These are phyloP conservation scores for Chaenocephalus aceratus DNA, from an alignment of 2,113 vertebrate species.

Conservation along the genomic window DNA sequence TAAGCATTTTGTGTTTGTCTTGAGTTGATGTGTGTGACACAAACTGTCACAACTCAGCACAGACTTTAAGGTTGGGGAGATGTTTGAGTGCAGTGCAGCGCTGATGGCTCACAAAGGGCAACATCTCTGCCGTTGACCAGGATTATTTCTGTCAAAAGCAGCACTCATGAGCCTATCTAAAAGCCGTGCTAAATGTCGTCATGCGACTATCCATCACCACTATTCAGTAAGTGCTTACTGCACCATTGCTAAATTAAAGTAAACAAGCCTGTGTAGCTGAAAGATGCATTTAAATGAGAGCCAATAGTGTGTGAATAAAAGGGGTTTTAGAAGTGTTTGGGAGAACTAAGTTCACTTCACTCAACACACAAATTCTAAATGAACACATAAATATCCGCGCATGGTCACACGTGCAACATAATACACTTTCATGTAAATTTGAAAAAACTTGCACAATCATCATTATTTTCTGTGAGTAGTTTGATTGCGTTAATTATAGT, in stretches of 20 bases:
- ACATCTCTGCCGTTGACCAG: conserved; percentile 63
- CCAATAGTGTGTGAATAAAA: conserved; percentile 47
- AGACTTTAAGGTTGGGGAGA: conserved; percentile 23
- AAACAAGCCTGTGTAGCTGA: conserved; percentile 67
- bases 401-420: conserved; percentile 51
- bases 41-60: conserved; percentile 19
- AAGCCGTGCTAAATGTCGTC: conserved; percentile 75
- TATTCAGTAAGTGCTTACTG: conserved; percentile 65
- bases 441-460: conserved; percentile 55
- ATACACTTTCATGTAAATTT: conserved; percentile 58
- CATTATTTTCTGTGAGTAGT: conserved; percentile 70
- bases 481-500: conserved; percentile 79
- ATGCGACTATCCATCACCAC: conserved; percentile 72
- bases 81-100: conserved; percentile 13
- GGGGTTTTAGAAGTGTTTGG: conserved; percentile 37
- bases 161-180: conserved; percentile 74
- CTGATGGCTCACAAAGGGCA: conserved; percentile 51
- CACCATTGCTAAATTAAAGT: conserved; percentile 69
- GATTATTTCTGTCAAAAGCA: conserved; percentile 79
- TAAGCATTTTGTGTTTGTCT: conserved; percentile 31
- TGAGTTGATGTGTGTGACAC: conserved; percentile 27
- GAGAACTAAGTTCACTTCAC: not conserved
- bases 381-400: conserved; percentile 23
- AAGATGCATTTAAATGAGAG: conserved; percentile 61
- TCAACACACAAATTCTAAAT: conserved; percentile 3